A percentile compares a stretch with the other conserved stretches of the same genome.
phyloP scores from a whole-genome alignment of 2,888 invertebrate genomes.

The Cremastinae sp. region DNA sequence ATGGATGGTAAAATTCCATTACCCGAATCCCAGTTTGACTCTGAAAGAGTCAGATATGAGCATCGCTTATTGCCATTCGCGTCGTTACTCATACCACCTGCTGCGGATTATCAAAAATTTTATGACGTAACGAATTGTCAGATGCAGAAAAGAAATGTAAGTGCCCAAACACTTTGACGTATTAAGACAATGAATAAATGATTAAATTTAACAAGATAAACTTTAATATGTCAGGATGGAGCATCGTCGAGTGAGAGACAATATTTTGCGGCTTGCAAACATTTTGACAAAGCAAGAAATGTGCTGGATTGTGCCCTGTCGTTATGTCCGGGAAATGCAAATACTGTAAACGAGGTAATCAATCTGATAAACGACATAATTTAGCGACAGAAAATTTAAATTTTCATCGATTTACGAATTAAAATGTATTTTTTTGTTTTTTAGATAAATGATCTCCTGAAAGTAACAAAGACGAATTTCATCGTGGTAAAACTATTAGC shows the following conservation, averaged over 20 bases:
- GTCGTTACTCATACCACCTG: constrained; percentile 92
- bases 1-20: constrained; percentile 92
- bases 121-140: constrained; percentile 87
- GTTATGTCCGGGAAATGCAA: constrained; percentile 85
- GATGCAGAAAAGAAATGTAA: constrained; percentile 75
- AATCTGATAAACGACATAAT: no score
- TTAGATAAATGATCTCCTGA: constrained; percentile 90
- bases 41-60: constrained; percentile 96
- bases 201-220: not conserved
- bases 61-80: constrained; percentile 96
- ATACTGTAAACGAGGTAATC: constrained; percentile 77
- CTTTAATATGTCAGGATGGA: constrained; percentile 68
- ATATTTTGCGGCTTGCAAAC: constrained; percentile 93
- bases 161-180: constrained; percentile 53
- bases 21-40: constrained; percentile 94
- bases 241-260: constrained; percentile 75
- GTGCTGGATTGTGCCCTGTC: constrained; percentile 91
- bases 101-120: constrained; percentile 94
- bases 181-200: not conserved
- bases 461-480: constrained; percentile 97
- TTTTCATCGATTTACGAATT: constrained; percentile 79
- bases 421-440: constrained; percentile 73
- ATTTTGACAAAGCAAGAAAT: constrained; percentile 94
- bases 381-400: not conserved
- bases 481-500: constrained; percentile 95